phyloP scores from a whole-genome alignment of 2,113 vertebrate genomes.

The Apodemus speciosus region DNA sequence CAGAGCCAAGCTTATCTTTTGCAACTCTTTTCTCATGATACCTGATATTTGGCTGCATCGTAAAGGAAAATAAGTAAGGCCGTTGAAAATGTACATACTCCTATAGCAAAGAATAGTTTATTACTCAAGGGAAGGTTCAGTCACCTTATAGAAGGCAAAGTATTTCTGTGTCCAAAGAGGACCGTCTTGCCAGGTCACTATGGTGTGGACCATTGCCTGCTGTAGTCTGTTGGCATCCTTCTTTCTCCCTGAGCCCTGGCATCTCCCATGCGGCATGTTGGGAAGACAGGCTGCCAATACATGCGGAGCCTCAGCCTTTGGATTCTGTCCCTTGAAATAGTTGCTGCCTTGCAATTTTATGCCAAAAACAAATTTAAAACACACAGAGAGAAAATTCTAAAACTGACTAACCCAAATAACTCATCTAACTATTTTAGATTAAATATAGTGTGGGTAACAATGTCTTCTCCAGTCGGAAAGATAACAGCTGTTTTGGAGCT shows the following conservation, averaged over 20 bases:
- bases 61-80: not conserved
- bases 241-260: not conserved
- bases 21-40: not conserved
- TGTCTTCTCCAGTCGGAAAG: not conserved
- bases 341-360: conserved; percentile 5
- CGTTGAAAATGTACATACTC: not conserved
- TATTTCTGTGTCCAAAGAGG: not conserved
- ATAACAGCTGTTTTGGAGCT: not conserved
- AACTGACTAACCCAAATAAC: not conserved
- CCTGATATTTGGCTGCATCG: not conserved
- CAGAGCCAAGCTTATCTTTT: not conserved
- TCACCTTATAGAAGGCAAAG: not conserved
- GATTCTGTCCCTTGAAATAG: conserved; percentile 55
- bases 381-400: not conserved
- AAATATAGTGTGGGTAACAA: not conserved
- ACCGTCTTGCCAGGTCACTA: conserved; percentile 28
- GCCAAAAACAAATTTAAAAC: not conserved
- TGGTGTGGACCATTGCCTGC: conserved; percentile 37
- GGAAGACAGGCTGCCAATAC: conserved; percentile 51
- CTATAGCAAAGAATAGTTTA: not conserved
- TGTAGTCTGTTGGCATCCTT: conserved; percentile 21
- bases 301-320: not conserved
- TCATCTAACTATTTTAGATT: not conserved
- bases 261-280: conserved; percentile 45
- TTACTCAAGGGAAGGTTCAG: not conserved